Base-by-base conservation (phyloP, 2,113 vertebrate species). In the Heliornis fulica region DNA sequence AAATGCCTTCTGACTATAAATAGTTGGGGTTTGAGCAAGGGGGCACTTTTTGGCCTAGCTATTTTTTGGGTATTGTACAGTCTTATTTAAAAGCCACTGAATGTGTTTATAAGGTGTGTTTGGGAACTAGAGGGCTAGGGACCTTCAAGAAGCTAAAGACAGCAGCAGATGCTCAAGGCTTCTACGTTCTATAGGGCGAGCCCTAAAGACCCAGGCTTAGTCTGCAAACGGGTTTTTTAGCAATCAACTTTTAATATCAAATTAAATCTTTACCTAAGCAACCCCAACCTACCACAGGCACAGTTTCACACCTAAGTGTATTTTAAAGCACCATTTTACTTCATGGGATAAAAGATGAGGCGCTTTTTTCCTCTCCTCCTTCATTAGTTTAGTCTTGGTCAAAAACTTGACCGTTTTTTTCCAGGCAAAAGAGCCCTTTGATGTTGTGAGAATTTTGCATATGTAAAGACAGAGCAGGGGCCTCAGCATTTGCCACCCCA, bases 1-100 rank as follows among this genome's bases (percentile, higher is more conserved):
- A 89, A 60, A 95, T 78, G 90, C 90, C 87, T 97, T 96, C 45
- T n/a, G 71, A 96, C 34, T 93, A 83, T 71, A 77, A 93, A 90
- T 43, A 86, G 56, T 9, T 78, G 92, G 6, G 6, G 92, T 94
- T 89, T 43, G 83, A 94, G 88, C 79, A 78, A 60, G 86, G 88
- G 64, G 76, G 76, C 72, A 38, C 56, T 83, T 90, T 89, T 40
- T 80, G 87, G 79, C 75, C 45, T 34, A 74, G 89, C 68, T 93
- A 16, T 54, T 97, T 95, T 87, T 86, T 10, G 80, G 68, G 76
- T 92, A 59, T n/a, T 89, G 83, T 93, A 77, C 57, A 87, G 85
- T 89, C 76, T 80, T 66, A 25, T 56, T 96, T 79, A 51, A 91
- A 88, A 95, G 26, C 72, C 60, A 45, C 54, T 32, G 64, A 70